Evolutionary conservation across 2,113 vertebrate genomes (phyloP).

Genomic region (Entomyzon cyanotis): DNA sequence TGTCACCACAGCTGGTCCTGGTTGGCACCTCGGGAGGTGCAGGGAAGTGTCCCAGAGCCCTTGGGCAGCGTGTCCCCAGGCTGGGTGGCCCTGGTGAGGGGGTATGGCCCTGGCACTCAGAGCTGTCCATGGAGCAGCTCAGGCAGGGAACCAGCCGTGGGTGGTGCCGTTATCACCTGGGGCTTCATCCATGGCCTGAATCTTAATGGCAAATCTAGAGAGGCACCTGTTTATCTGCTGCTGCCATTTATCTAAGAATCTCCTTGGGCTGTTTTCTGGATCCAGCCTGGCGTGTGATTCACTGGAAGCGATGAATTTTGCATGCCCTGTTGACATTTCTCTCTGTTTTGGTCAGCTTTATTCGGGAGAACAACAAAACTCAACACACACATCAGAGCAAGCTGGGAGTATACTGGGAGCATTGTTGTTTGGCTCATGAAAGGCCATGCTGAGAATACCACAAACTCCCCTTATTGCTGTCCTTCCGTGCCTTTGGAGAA

Average conservation of each 20-base stretch:
- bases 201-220: neutral
- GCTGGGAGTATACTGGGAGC: neutral
- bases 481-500: neutral
- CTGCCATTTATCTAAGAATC: neutral
- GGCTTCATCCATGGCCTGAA: neutral
- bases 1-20: neutral
- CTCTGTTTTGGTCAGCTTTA: neutral
- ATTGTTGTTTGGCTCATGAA: neutral
- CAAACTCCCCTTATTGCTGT: neutral
- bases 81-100: neutral
- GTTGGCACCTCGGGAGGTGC: fast-evolving
- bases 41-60: fast-evolving
- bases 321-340: neutral
- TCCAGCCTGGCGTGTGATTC: neutral
- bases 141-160: neutral
- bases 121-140: neutral
- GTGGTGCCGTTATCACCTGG: neutral
- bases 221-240: neutral
- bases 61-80: neutral
- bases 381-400: neutral
- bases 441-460: neutral
- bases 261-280: neutral
- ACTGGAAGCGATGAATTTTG: neutral
- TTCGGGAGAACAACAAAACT: neutral
- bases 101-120: neutral